phyloP scores from a whole-genome alignment of 2,797 vertebrate species.

The Vultur gryphus region DNA sequence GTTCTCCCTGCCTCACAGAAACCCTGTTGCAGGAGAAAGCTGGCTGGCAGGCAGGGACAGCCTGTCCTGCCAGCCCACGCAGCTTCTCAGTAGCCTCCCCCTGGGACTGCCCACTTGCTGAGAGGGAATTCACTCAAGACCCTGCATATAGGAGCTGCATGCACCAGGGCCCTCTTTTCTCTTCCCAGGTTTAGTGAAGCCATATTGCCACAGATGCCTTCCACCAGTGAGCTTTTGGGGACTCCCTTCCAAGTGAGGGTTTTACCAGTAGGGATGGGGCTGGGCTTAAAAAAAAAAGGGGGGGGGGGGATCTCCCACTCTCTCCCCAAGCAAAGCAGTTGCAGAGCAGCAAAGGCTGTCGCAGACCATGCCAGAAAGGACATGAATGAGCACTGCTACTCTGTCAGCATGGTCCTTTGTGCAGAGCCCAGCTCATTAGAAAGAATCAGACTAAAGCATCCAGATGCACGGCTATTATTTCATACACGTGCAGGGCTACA shows the following conservation, averaged over 20 bases:
- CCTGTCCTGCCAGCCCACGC: neutral
- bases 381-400: neutral
- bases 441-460: neutral
- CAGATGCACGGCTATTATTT: accelerated
- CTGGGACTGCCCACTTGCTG: neutral
- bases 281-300: neutral
- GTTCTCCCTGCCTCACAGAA: neutral
- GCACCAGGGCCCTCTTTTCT: neutral
- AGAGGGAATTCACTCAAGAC: neutral
- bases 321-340: neutral
- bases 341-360: neutral
- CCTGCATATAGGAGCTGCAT: accelerated
- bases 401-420: neutral
- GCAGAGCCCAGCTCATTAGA: neutral
- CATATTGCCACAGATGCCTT: neutral
- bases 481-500: accelerated
- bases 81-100: neutral
- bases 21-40: neutral
- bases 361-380: neutral
- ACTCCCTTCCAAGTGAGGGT: neutral
- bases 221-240: neutral
- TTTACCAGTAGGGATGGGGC: neutral
- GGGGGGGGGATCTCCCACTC: accelerated
- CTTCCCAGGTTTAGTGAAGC: neutral
- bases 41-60: neutral